Percentiles rank a stretch among this genome's conserved stretches.
phyloP scores from a whole-genome alignment of 2,797 vertebrate species.

The Epinephelus coioides region DNA sequence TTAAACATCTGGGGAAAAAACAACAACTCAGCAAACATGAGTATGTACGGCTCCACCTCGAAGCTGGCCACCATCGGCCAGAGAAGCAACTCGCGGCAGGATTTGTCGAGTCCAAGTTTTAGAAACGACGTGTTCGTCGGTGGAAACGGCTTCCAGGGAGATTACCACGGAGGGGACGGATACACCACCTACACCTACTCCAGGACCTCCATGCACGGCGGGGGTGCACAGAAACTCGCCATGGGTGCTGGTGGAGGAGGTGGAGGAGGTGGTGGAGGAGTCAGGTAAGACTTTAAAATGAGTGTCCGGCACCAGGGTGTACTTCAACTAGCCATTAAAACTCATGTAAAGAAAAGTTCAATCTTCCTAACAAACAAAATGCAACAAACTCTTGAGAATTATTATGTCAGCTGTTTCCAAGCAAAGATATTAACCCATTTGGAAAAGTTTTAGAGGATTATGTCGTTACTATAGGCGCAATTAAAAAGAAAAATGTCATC shows the following conservation, averaged over 20 bases:
- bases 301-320: too few species aligned
- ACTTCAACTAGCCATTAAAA: neutral
- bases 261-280: conserved; percentile 10
- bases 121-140: conserved; percentile 58
- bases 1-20: neutral
- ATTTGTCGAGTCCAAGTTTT: conserved; percentile 59
- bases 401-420: neutral
- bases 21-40: conserved; percentile 68
- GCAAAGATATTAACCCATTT: neutral
- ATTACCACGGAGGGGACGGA: conserved; percentile 55
- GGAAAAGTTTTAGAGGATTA: neutral
- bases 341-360: neutral
- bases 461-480: neutral
- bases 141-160: conserved; percentile 77
- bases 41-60: conserved; percentile 67
- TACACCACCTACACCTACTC: conserved; percentile 54
- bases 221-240: conserved; percentile 37
- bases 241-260: conserved; percentile 26
- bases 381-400: neutral
- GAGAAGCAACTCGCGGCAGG: conserved; percentile 78
- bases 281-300: conserved; percentile 53
- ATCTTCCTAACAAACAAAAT: neutral
- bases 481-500: neutral
- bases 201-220: conserved; percentile 70
- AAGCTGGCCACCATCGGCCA: conserved; percentile 60